Evolutionary conservation across 2,888 invertebrate species (phyloP).

Genomic region (Lasiommata megera): DNA sequence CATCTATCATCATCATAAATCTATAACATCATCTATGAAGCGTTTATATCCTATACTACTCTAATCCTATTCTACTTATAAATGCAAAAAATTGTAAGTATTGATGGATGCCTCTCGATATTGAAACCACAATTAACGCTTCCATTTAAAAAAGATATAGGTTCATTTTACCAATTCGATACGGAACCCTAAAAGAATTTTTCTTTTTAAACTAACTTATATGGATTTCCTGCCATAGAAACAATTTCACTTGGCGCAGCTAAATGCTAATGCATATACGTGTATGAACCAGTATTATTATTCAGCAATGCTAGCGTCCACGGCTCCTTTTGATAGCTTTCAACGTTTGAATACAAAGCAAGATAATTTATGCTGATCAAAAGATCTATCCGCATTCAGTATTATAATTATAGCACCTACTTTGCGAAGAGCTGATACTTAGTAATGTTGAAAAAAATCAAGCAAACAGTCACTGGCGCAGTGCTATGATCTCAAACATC

Average conservation of each 20-base stretch:
- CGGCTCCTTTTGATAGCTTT: conserved; percentile 2
- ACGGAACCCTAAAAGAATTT: neutral
- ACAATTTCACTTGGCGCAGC: neutral
- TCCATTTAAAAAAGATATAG: no score
- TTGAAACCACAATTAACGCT: no score
- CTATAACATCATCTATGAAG: no score
- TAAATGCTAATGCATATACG: neutral
- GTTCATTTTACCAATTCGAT: no score
- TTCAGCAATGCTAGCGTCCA: neutral
- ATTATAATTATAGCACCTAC: neutral
- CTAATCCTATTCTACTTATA: no score
- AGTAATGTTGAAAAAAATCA: neutral
- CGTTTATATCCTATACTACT: no score
- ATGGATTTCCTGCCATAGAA: neutral
- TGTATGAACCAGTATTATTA: neutral
- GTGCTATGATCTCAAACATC: no score
- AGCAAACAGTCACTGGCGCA: no score
- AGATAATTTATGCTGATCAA: conserved; percentile 6
- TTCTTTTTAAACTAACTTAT: neutral
- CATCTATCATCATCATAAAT: no score
- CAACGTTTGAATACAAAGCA: conserved; percentile 7
- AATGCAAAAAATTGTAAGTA: no score
- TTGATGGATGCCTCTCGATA: no score
- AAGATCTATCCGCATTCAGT: neutral
- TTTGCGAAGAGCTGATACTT: neutral